Evolutionary conservation across 2,888 invertebrate species (phyloP), one percentile per base, ranked within the genome.

Genomic region (Chrysina gloriosa): DNA sequence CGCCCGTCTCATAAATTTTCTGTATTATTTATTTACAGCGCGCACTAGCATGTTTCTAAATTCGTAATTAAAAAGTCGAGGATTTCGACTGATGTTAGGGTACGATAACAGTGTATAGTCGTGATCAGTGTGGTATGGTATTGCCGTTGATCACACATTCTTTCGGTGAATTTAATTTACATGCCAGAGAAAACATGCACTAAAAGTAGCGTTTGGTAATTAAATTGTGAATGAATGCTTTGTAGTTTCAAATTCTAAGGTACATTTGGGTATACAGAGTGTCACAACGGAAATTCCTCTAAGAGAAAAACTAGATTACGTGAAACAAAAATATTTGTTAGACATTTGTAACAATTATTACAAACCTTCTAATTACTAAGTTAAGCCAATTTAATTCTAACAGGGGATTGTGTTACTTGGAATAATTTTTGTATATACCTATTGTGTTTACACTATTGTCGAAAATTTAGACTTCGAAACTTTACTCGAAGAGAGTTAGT

Each of bases 1-100:
- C 54, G 58, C 56, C 58, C 47, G 66, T 58, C 54, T 25, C 66
- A 66, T 66, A 66, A 66, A 66, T 66, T 66, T 47, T 66, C 66
- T 34, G 56, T 56, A 58, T 66, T 66, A 66, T 66, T 66, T 66
- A 58, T 66, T 66, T 66, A 58, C 56, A 29, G 11, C 58, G 56
- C 16, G 42, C 58, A 61, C 42, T 61, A 61, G 50, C 50, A 52
- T 52, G 64, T 52, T 64, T 64, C 52, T 64, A 48, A 48, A 48
- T 64, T 50, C 48, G 64, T 64, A 64, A 64, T 64, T 64, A 64
- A 64, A 64, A 64, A 50, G 50, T 64, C 42, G 42, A 61, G 58
- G 42, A 25, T 61, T 61, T 61, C 58, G 58, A 61, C 58, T 61
- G 58, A 61, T 61, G 58, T 14, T 61, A 61, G 45, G 23, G 58